Conservation (phyloP, 2,113 vertebrate species). For the Blennius ocellaris region DNA sequence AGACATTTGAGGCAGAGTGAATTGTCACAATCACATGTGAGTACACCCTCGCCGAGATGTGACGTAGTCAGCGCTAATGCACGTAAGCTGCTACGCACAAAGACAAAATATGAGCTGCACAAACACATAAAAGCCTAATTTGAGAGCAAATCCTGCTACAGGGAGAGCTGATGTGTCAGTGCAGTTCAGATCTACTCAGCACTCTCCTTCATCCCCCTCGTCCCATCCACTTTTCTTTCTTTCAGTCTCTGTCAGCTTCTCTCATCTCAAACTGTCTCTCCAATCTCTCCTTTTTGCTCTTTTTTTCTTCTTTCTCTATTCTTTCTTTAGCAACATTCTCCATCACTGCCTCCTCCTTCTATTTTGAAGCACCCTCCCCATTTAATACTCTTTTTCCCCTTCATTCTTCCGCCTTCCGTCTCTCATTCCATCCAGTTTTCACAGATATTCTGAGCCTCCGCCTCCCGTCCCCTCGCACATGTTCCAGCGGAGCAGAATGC, state of each 20-base stretch:
- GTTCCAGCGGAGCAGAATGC: slow-evolving; percentile 37
- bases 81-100: slow-evolving; percentile 31
- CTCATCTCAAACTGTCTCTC: slow-evolving; percentile 44
- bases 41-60: slow-evolving; percentile 13
- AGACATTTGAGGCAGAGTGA: slow-evolving; percentile 27
- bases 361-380: slow-evolving; percentile 5
- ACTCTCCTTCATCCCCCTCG: slow-evolving; percentile 28
- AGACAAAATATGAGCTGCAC: slow-evolving; percentile 39
- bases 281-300: slow-evolving; percentile 10
- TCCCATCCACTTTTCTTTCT: slow-evolving; percentile 28
- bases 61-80: slow-evolving; percentile 5
- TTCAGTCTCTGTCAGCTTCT: slow-evolving; percentile 43
- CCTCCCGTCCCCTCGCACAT: slow-evolving; percentile 17
- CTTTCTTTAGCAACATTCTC: slow-evolving; percentile 60
- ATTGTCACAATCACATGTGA: slow-evolving; percentile 13
- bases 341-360: slow-evolving; percentile 38
- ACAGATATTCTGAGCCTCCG: slow-evolving; percentile 9
- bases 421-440: slow-evolving; percentile 17
- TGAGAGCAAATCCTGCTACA: slow-evolving; percentile 56
- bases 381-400: slow-evolving; percentile 15
- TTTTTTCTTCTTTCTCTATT: slow-evolving; percentile 23
- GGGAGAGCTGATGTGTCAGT: slow-evolving; percentile 61
- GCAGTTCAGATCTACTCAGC: slow-evolving; percentile 49
- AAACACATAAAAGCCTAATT: slow-evolving; percentile 42
- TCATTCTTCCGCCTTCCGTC: slow-evolving; percentile 21